Base-by-base conservation (phyloP, 2,888 invertebrate species). In the Leptinotarsa haldemani region DNA sequence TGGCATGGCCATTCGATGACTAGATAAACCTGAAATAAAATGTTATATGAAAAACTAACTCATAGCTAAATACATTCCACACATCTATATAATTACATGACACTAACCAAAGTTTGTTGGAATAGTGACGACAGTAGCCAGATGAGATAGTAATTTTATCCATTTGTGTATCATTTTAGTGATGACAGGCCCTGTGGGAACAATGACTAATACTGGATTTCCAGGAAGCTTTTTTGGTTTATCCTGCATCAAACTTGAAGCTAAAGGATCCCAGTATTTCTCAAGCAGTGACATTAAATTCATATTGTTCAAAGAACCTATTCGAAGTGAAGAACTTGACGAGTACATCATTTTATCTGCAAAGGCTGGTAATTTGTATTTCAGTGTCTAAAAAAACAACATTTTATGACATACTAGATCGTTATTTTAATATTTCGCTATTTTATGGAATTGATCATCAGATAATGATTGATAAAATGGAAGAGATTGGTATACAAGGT, bases 181-280 rank as follows among this genome's bases (percentile, higher is more conserved):
- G 73, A 88, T 86, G 13, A 88, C 83, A 1, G 90, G 89, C 73
- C 89, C 89, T 9, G 90, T 90, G 0, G 93, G 92, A 5, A 92
- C 88, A 50, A 93, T 87, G 40, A 94, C 88, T 78, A 94, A 89
- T 20, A 94, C 88, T 18, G 93, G 91, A 85, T 92, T 92, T 20
- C 92, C 91, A 0, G 94, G 91, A 40, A 95, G 85, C 84, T 93
- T 94, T 83, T 92, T 92, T 61, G 91, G 90, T 86, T 93, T 93
- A 74, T 91, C 90, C 69, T 91, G 89, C 75, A 89, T 88, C 61
- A 92, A 85, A 76, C 88, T 88, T 20, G 89, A 86, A 4, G 90
- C 87, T 13, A 93, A 89, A 0, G 95, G 95, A 85, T 95, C 95
- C 94, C 95, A 95, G 13, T 93, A 91, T 75, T 91, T 87, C 83